A percentile compares a stretch with the other conserved stretches of the same genome.
phyloP scores from a whole-genome alignment of 2,888 invertebrate species.

The Ctena decussata region DNA sequence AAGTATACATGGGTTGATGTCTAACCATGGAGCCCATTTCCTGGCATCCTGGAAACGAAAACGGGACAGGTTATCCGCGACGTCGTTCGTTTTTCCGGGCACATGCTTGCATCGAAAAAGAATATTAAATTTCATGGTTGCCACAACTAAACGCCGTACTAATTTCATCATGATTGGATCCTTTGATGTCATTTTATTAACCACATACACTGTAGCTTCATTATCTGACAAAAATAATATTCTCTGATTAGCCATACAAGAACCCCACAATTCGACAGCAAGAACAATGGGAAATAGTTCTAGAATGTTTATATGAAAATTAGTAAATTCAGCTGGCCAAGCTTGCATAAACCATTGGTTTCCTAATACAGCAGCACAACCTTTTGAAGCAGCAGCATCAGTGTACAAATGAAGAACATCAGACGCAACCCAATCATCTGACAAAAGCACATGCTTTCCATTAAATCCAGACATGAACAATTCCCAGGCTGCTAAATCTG shows the following conservation, averaged over 20 bases:
- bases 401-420: constrained; percentile 24
- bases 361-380: neutral
- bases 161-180: constrained; percentile 43
- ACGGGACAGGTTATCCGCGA: constrained; percentile 7
- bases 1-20: too few species aligned
- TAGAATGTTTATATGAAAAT: constrained; percentile 7
- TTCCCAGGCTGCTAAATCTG: constrained; percentile 34
- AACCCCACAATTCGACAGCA: constrained; percentile 49
- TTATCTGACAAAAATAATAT: constrained; percentile 52
- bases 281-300: constrained; percentile 46
- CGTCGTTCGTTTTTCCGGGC: constrained; percentile 1
- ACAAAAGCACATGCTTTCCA: constrained; percentile 24
- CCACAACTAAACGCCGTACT: constrained; percentile 37
- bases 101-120: constrained; percentile 29
- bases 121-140: constrained; percentile 33
- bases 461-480: constrained; percentile 29
- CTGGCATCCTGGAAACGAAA: too few species aligned
- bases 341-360: neutral
- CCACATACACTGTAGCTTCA: constrained; percentile 33
- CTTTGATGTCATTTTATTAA: constrained; percentile 49
- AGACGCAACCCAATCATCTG: constrained; percentile 4
- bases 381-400: constrained; percentile 1
- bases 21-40: too few species aligned
- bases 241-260: constrained; percentile 18
- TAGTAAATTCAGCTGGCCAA: neutral